Percentiles rank a stretch among this genome's conserved stretches.
Evolutionary conservation across 2,797 vertebrate genomes (phyloP).

Genomic region (Fistularia tabacaria): DNA sequence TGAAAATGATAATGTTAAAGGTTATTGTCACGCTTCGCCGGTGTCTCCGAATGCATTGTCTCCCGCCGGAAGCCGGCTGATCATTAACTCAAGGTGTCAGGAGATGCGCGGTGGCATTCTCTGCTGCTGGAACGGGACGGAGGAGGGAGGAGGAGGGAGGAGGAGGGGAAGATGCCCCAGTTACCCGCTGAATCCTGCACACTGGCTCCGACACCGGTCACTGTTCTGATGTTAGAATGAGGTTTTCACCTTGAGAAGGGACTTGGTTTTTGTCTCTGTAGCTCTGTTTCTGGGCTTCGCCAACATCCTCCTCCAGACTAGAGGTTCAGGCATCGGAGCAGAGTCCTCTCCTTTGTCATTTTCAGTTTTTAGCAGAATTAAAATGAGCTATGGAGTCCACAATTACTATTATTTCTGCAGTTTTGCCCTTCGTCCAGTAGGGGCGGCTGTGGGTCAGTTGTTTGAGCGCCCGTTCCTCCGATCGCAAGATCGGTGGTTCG

Average conservation of each 20-base stretch:
- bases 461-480: no score
- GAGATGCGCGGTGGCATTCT: conserved; percentile 65
- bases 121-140: conserved; percentile 54
- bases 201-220: conserved; percentile 24
- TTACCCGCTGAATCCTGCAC: conserved; percentile 30
- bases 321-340: no score
- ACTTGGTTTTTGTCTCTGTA: neutral
- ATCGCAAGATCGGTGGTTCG: no score
- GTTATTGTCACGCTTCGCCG: conserved; percentile 75
- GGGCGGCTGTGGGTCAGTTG: no score
- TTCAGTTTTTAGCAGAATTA: no score
- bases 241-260: conserved; percentile 51
- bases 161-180: conserved; percentile 23
- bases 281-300: neutral
- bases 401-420: no score
- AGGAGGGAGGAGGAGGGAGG: conserved; percentile 21
- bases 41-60: conserved; percentile 65
- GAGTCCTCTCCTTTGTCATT: no score
- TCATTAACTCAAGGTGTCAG: conserved; percentile 76
- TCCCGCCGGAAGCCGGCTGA: conserved; percentile 60
- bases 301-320: no score
- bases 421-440: no score
- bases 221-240: conserved; percentile 20
- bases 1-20: conserved; percentile 78
- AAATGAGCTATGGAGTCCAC: no score